These are phyloP conservation scores for Protobothrops flavoviridis DNA, from an alignment of 2,113 vertebrate genomes.

Conservation along the genomic window DNA sequence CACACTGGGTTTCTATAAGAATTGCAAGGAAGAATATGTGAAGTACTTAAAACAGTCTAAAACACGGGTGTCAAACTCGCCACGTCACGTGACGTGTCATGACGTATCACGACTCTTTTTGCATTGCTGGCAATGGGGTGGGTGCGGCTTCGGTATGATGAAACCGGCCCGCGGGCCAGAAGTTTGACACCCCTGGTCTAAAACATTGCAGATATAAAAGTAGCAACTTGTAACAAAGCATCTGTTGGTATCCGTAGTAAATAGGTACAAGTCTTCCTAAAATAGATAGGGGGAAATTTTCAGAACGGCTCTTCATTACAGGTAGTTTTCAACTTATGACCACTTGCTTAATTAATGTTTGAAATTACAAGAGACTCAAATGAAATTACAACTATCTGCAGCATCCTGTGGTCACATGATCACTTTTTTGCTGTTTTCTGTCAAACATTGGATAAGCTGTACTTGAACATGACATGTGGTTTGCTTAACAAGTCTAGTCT, in stretches of 20 bases:
- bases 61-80: neutral
- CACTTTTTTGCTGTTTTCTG: no score
- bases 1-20: neutral
- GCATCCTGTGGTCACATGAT: no score
- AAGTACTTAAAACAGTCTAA: neutral
- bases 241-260: neutral
- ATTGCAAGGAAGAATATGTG: neutral
- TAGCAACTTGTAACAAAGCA: neutral
- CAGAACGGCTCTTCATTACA: neutral
- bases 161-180: fast-evolving
- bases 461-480: no score
- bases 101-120: no score
- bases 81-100: no score
- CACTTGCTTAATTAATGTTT: neutral
- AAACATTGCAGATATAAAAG: neutral
- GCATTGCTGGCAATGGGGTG: no score
- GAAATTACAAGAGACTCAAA: neutral
- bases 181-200: no score
- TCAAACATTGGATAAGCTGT: no score
- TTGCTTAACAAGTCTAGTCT: no score
- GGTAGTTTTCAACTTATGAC: neutral
- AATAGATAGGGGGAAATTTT: neutral
- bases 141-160: no score
- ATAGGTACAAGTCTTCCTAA: neutral
- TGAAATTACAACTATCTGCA: neutral